Evolutionary conservation across 2,888 invertebrate genomes (phyloP), one percentile per base, ranked within the genome.

Genomic region (Sericinus montela): DNA sequence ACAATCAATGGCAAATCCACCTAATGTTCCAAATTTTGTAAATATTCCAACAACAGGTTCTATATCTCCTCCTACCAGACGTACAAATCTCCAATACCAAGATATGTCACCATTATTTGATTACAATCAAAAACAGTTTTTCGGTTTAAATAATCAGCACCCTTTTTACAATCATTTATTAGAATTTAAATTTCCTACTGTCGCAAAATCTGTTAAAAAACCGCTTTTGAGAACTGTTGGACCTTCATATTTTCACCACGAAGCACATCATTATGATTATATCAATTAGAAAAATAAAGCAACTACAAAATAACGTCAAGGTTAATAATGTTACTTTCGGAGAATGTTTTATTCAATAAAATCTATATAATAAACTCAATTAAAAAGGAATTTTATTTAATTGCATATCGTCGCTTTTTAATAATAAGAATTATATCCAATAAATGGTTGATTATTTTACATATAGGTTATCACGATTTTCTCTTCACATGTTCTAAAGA

Each of bases 221-320:
- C 49, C 41, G 37, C 28, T 51, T 14, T 53, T 25, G 25, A 53
- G 40, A 8, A 16, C 45, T 11, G 25, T 23, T 6, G 51, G 58
- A 6, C 69, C 72, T 7, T 75, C 79, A 8, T 79, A 74, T 53
- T 79, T 78, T 54, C 72, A 76, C 53, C 74, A 70, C 38, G 69
- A 73, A 55, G 53, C 68, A 43, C 70, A 74, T 52, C 65, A 70
- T 54, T 74, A 72, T 57, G 69, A 78, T 60, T 74, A 67, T 54
- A 67, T 78, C 52, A 61, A 69, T 51, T 63, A 40, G 39, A 19
- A 16, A 16, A 11, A 10, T 16, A 30, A 45, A 29, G 7, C 10
- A 6, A 30, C 11, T 15, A 15, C 11, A 6, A 13, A 34, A 14
- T 6, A 34, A 7, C 2, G 14, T 19, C 19, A 19, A 19, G 19